A percentile compares a stretch with the other conserved stretches of the same genome.
Conservation (phyloP, 2,888 invertebrate genomes). For the Xanthia togata region DNA sequence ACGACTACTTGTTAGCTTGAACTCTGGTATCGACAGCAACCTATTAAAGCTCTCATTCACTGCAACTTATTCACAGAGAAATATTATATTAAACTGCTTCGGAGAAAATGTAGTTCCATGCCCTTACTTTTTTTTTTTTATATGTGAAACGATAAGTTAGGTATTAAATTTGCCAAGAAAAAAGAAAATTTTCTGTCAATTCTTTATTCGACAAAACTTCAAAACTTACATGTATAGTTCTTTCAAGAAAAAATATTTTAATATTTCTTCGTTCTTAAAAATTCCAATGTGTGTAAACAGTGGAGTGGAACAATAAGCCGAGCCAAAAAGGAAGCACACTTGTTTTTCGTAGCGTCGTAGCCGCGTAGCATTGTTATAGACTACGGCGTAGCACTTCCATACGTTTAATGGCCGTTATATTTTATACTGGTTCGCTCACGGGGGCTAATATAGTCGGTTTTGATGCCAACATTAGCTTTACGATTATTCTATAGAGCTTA, state of each 20-base stretch:
- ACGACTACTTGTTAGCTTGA: constrained; percentile 37
- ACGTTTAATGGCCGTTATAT: constrained; percentile 70
- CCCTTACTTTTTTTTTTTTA: background rate
- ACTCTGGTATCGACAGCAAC: constrained; percentile 53
- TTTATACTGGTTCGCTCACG: constrained; percentile 67
- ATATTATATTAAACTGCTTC: background rate
- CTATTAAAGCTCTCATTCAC: constrained; percentile 30
- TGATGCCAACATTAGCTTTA: constrained; percentile 33
- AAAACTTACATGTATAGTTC: background rate
- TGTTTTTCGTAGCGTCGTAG: constrained; percentile 71
- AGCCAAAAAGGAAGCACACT: constrained; percentile 67
- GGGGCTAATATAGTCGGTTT: constrained; percentile 14
- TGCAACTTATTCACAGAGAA: constrained; percentile 28
- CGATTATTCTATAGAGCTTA: constrained; percentile 24
- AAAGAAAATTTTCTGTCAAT: background rate
- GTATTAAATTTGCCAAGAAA: background rate
- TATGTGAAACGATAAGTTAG: background rate
- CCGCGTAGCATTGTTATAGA: constrained; percentile 67
- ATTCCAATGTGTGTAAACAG: constrained; percentile 39
- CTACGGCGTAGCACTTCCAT: constrained; percentile 66
- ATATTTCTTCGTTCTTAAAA: constrained; percentile 35
- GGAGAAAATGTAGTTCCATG: background rate
- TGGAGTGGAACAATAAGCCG: constrained; percentile 55
- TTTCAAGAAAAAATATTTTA: constrained; percentile 12
- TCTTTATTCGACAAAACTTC: background rate